phyloP scores from a whole-genome alignment of 2,888 invertebrate genomes.

The Erebia palarica region DNA sequence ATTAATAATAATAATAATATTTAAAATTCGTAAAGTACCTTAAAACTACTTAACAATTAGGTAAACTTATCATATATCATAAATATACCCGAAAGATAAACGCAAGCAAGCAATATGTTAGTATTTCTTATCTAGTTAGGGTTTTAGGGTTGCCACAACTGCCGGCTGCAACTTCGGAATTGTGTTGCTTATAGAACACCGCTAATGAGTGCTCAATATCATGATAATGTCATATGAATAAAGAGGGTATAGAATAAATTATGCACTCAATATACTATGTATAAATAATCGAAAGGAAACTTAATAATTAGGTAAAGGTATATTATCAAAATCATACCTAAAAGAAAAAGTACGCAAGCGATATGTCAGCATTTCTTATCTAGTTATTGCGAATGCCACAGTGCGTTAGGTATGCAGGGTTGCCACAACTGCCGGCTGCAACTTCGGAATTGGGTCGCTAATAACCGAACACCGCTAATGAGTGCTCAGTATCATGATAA shows the following conservation, averaged over 20 bases:
- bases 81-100: neutral
- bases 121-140: slow-evolving; percentile 13
- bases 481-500: neutral
- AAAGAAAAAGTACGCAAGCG: neutral
- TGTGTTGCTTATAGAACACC: neutral
- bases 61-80: neutral
- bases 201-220: slow-evolving; percentile 3
- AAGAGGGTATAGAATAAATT: neutral
- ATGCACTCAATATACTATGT: neutral
- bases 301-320: too few relatives aligned
- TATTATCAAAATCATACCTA: neutral
- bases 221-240: slow-evolving; percentile 1
- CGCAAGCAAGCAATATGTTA: neutral
- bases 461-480: slow-evolving; percentile 4
- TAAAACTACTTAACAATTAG: too few relatives aligned
- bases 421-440: slow-evolving; percentile 2
- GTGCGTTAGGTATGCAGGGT: neutral
- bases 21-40: too few relatives aligned
- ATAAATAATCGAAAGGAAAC: too few relatives aligned
- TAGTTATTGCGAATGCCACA: neutral
- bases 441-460: slow-evolving; percentile 8
- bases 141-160: slow-evolving; percentile 11
- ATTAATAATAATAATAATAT: too few relatives aligned
- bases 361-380: slow-evolving; percentile 10
- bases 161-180: slow-evolving; percentile 6